Percentiles rank a stretch among this genome's conserved stretches.
phyloP scores from a whole-genome alignment of 2,888 invertebrate genomes.

The Microctonus brassicae region DNA sequence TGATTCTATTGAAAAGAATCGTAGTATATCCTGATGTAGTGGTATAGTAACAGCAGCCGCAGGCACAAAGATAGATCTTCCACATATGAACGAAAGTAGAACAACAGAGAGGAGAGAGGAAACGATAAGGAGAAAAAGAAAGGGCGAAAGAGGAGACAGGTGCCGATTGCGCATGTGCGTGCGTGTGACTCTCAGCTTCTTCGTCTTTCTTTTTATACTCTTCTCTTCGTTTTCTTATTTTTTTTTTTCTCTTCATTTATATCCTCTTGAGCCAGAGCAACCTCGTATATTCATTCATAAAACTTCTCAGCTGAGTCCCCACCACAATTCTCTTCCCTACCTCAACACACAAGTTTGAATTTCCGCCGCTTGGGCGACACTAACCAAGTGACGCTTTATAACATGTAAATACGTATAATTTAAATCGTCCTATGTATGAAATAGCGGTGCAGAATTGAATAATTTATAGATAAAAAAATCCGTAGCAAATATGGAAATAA shows the following conservation, averaged over 20 bases:
- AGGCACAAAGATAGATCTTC: background rate
- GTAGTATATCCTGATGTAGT: background rate
- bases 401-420: background rate
- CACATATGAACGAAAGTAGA: background rate
- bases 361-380: background rate
- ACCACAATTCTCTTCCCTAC: background rate
- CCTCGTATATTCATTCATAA: slow-evolving; percentile 73
- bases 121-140: background rate
- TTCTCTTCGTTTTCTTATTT: slow-evolving; percentile 13
- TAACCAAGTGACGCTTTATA: background rate
- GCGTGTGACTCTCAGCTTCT: slow-evolving; percentile 15
- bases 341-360: background rate
- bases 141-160: slow-evolving; percentile 26
- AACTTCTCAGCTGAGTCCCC: slow-evolving; percentile 48
- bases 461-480: too few species aligned
- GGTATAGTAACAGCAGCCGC: background rate
- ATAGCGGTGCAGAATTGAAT: too few species aligned
- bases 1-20: background rate
- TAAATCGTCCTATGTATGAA: too few species aligned
- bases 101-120: background rate
- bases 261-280: background rate
- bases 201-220: too few species aligned
- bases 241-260: slow-evolving; percentile 1
- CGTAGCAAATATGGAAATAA: too few species aligned
- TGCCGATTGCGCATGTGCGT: slow-evolving; percentile 34